These are phyloP conservation scores for Choristoneura fumiferana DNA, from an alignment of 1,140 invertebrate species.

Conservation along the genomic window DNA sequence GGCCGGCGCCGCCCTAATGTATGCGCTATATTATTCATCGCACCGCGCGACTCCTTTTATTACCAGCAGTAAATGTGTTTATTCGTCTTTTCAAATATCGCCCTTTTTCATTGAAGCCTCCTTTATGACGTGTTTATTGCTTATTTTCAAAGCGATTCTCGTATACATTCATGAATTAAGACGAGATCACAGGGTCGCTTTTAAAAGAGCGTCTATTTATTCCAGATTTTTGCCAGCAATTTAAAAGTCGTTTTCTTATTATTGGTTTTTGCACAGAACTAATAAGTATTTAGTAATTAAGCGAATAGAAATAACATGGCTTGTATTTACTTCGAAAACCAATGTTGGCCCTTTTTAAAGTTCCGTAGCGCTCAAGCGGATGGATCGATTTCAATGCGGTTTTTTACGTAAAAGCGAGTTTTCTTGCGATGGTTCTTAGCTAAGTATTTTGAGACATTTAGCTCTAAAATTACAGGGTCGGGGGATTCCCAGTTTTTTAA, in stretches of 20 bases:
- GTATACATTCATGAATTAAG: slow-evolving; percentile 16
- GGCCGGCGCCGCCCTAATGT: slow-evolving; percentile 2
- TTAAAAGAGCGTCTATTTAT: neutral
- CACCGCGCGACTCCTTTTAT: slow-evolving; percentile 16
- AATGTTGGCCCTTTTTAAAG: slow-evolving; percentile 39
- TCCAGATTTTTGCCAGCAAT: slow-evolving; percentile 1
- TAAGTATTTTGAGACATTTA: too few relatives aligned
- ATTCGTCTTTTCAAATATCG: slow-evolving; percentile 20
- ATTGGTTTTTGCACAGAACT: slow-evolving; percentile 47
- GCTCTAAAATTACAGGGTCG: too few relatives aligned
- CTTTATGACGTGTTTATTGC: slow-evolving; percentile 16
- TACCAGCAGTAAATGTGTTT: slow-evolving; percentile 28
- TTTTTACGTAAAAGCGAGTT: too few relatives aligned
- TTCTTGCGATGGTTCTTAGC: too few relatives aligned
- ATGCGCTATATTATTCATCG: slow-evolving; percentile 23
- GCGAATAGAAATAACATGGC: too few relatives aligned
- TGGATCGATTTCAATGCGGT: too few relatives aligned
- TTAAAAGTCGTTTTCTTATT: slow-evolving; percentile 26
- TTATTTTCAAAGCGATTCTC: slow-evolving; percentile 14
- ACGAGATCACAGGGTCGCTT: slow-evolving; percentile 7
- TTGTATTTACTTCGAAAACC: too few relatives aligned
- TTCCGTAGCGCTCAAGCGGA: neutral
- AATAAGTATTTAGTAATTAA: too few relatives aligned
- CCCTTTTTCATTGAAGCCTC: slow-evolving; percentile 13
- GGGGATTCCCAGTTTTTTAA: too few relatives aligned